phyloP scores from a whole-genome alignment of 2,113 vertebrate genomes.

The Actenoides lindsayi region DNA sequence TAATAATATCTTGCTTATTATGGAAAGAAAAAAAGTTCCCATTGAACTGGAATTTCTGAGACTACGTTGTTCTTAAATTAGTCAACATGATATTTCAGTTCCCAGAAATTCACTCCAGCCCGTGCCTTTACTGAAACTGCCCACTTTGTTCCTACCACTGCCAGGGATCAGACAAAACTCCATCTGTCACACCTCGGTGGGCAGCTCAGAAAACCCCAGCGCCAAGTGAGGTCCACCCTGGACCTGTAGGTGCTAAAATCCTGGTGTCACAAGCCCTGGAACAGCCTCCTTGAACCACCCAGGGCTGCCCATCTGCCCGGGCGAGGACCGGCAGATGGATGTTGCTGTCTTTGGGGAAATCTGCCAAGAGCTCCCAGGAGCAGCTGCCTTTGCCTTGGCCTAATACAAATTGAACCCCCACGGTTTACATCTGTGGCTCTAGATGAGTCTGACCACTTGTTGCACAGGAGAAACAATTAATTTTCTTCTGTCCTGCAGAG shows the following conservation, averaged over 20 bases:
- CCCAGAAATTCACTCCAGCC: background rate
- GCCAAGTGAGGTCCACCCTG: background rate
- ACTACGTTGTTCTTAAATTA: background rate
- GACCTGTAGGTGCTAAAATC: background rate
- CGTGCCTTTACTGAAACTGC: background rate
- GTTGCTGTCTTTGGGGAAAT: background rate
- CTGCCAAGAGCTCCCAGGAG: background rate
- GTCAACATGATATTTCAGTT: background rate
- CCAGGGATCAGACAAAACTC: rapidly evolving
- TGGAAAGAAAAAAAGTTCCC: background rate
- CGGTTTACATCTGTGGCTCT: background rate
- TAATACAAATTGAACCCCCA: background rate
- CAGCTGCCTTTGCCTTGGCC: background rate
- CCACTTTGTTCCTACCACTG: background rate
- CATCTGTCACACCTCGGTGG: rapidly evolving
- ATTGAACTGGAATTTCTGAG: background rate
- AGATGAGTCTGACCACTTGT: background rate
- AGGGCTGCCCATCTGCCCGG: background rate
- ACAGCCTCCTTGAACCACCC: background rate
- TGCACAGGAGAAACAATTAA: background rate
- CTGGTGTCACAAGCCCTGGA: background rate
- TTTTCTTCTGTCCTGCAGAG: background rate
- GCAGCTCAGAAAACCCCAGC: background rate
- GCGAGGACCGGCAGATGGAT: background rate
- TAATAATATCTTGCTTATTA: background rate